These are phyloP conservation scores for Troilus luridus DNA, from an alignment of 2,888 invertebrate species.

Conservation along the genomic window DNA sequence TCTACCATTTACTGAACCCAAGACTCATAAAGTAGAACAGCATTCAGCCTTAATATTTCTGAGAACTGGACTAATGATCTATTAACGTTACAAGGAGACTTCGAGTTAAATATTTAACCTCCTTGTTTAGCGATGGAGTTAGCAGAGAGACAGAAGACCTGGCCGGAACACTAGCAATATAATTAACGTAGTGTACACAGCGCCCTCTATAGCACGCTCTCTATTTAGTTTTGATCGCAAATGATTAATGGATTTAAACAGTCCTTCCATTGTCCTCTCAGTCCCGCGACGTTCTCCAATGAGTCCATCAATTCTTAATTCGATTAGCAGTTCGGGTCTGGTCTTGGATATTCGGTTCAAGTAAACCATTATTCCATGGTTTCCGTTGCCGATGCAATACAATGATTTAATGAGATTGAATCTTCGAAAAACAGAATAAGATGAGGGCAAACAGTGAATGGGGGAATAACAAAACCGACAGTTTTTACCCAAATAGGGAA, in stretches of 20 bases:
- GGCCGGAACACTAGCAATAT: neutral
- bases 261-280: neutral
- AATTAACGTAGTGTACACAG: neutral
- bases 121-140: neutral
- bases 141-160: neutral
- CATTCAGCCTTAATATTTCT: too few relatives aligned
- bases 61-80: neutral
- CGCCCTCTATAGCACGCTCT: neutral
- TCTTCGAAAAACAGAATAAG: neutral
- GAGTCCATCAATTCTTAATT: constrained; percentile 6
- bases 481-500: too few relatives aligned
- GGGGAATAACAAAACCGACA: neutral
- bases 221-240: constrained; percentile 26
- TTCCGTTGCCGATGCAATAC: neutral
- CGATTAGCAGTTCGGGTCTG: neutral
- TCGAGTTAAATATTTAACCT: neutral
- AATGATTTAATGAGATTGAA: neutral
- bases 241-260: constrained; percentile 31
- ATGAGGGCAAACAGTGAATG: neutral
- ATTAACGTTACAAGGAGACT: neutral
- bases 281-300: neutral
- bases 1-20: too few relatives aligned
- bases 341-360: neutral
- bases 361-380: neutral
- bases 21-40: too few relatives aligned